Base-by-base conservation (phyloP, 2,797 vertebrate species). In the Enteromius trimaculatus region DNA sequence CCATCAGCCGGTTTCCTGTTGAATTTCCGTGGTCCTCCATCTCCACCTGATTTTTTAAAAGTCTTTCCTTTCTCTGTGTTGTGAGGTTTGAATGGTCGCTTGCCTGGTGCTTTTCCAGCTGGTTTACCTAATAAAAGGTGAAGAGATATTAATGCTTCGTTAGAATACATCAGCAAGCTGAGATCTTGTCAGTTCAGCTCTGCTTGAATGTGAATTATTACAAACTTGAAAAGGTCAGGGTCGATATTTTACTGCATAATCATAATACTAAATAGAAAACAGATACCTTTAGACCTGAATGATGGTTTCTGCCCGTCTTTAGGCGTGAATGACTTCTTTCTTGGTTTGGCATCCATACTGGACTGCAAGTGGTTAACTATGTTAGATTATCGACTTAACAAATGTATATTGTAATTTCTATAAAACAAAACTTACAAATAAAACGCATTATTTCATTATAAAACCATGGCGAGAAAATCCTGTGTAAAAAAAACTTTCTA, bases 321-420 rank as follows among this genome's bases (percentile, higher is more conserved):
- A 3, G 89, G 88, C 13, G 88, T 89, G 55, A 92, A 92, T 0
- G 19, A 8, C 70, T 88, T 90, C 62, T 93, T 94, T 84, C 90
- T 91, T 19, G 91, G 85, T 91, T 93, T 95, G 39, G 88, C 85
- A 80, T 95, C 94, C 94, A 95, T 95, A 17, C 19, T 84, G 1
- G 71, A 74, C 84, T 92, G n/a, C 13, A 58, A 42, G 51, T 13
- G 6, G 11, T 49, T 47, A 64, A 14, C 6, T 49, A 16, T 7
- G 10, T 77, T 11, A n/a, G 6, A 49, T 19, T 64, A 62, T 6
- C 21, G 2, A 10, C 17, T 58, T 42, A 6, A 51, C 70, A 51
- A 21, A 13, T 13, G 2, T 51, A 49, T 53, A 13, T 21, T 34
- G 13, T 3, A 62, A 60, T 13, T 5, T 60, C 9, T 42, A 9